Percentiles rank a stretch among this genome's conserved stretches.
phyloP scores from a whole-genome alignment of 2,888 invertebrate species.

The Heliconius cydno region DNA sequence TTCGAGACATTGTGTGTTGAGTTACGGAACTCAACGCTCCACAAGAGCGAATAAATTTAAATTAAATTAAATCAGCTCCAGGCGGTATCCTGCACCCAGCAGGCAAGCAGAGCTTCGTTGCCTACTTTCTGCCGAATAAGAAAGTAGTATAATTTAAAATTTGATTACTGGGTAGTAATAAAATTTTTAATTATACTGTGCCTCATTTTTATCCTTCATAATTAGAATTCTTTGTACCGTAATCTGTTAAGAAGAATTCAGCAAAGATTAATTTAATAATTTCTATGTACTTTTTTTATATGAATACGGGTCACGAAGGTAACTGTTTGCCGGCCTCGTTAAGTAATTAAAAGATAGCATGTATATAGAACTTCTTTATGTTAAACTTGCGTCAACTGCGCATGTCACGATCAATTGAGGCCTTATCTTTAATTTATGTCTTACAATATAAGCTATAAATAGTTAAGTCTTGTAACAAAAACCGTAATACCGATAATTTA shows the following conservation, averaged over 20 bases:
- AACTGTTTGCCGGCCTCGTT: slow-evolving; percentile 3
- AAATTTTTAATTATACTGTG: too few relatives aligned
- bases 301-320: slow-evolving; percentile 1
- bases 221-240: too few relatives aligned
- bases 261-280: not conserved
- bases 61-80: too few relatives aligned
- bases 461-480: slow-evolving; percentile 51
- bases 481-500: slow-evolving; percentile 67
- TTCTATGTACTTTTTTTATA: not conserved
- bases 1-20: too few relatives aligned
- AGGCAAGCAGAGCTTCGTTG: too few relatives aligned
- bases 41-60: too few relatives aligned
- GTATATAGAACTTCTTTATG: not conserved
- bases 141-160: too few relatives aligned
- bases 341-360: not conserved
- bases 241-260: not conserved
- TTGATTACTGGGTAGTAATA: too few relatives aligned
- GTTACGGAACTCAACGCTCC: too few relatives aligned
- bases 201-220: too few relatives aligned
- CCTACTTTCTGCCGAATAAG: too few relatives aligned
- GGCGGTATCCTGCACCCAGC: too few relatives aligned
- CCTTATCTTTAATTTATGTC: slow-evolving; percentile 29
- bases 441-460: slow-evolving; percentile 41
- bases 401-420: slow-evolving; percentile 46
- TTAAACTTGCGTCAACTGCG: slow-evolving; percentile 35